These are phyloP conservation scores for Taphrorychus bicolor DNA, from an alignment of 2,888 invertebrate genomes.

Conservation along the genomic window DNA sequence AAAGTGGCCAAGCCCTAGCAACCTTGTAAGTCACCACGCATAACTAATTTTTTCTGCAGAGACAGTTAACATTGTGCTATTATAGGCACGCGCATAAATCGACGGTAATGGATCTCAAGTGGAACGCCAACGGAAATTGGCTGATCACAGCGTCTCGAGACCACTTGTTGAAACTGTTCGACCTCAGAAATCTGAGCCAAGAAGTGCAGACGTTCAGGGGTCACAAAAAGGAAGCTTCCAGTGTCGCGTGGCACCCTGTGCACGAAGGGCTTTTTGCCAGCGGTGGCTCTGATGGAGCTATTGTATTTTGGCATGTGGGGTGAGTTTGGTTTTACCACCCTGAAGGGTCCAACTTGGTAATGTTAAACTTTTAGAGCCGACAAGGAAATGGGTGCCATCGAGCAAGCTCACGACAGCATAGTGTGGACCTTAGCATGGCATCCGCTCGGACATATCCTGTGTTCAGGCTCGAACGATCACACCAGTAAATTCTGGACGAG, in stretches of 20 bases:
- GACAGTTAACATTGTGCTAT: no score
- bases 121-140: constrained; percentile 99
- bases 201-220: constrained; percentile 98
- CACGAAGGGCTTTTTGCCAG: constrained; percentile 98
- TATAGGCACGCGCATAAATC: constrained; percentile 96
- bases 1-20: constrained; percentile 91
- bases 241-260: constrained; percentile 97
- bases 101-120: constrained; percentile 98
- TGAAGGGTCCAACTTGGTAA: not conserved
- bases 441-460: constrained; percentile 97
- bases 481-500: constrained; percentile 99
- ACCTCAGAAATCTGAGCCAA: constrained; percentile 92
- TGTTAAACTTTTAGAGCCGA: constrained; percentile 80
- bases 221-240: constrained; percentile 98
- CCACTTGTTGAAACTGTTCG: constrained; percentile 96
- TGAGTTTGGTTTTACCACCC: constrained; percentile 54
- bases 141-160: constrained; percentile 97
- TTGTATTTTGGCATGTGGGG: constrained; percentile 99
- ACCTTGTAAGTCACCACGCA: constrained; percentile 75
- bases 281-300: constrained; percentile 98
- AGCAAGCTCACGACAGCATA: constrained; percentile 98
- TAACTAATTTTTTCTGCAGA: no score
- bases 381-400: constrained; percentile 97
- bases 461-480: constrained; percentile 99
- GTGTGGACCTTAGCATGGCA: constrained; percentile 99